Percentiles rank a stretch among this genome's conserved stretches.
phyloP scores from a whole-genome alignment of 1,140 invertebrate species.

The Caenorhabditis inopinata region DNA sequence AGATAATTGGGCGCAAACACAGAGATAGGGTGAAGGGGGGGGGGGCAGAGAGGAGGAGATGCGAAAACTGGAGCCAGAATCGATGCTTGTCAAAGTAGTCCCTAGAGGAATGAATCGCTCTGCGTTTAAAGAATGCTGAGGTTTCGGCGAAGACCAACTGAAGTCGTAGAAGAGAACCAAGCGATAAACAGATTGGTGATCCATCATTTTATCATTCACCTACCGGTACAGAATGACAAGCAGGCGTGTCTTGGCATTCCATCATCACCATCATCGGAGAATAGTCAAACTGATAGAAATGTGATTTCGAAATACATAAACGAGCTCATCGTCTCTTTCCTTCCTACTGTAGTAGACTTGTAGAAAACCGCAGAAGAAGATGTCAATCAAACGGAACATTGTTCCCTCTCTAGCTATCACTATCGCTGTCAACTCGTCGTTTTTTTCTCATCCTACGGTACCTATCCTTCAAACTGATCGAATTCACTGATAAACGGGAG shows the following conservation, averaged over 20 bases:
- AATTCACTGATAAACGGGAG: conserved; percentile 4
- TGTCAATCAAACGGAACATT: background rate
- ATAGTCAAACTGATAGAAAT: background rate
- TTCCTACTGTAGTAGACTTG: background rate
- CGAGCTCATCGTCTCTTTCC: background rate
- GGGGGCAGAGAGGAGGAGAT: background rate
- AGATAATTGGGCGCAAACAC: background rate
- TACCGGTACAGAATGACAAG: background rate
- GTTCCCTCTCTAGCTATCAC: background rate
- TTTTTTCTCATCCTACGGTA: background rate
- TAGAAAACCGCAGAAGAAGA: background rate
- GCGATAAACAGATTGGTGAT: conserved; percentile 11
- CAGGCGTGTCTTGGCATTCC: background rate
- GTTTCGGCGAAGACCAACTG: background rate
- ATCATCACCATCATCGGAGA: background rate
- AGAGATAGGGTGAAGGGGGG: background rate
- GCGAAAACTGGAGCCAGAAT: background rate
- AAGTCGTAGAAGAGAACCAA: background rate
- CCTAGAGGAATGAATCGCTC: too few species aligned
- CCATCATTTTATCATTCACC: background rate
- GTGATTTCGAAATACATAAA: background rate
- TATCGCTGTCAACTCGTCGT: background rate
- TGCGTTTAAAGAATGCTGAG: too few species aligned
- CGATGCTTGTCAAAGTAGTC: too few species aligned
- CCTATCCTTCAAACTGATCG: conserved; percentile 9